Percentiles rank a stretch among this genome's conserved stretches.
Evolutionary conservation across 2,888 invertebrate species (phyloP).

Genomic region (Hermaeophaga mercurialis): DNA sequence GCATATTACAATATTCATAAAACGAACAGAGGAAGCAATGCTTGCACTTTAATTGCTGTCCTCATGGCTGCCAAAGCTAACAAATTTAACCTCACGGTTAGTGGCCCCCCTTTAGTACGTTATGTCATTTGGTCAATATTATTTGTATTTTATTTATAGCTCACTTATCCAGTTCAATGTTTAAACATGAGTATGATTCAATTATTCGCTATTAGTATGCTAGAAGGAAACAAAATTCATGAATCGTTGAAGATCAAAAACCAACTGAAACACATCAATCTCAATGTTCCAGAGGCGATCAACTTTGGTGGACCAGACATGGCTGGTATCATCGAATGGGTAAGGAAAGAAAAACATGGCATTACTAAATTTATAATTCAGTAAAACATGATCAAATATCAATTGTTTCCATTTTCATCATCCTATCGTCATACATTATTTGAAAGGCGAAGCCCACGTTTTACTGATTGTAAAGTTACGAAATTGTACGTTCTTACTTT

Average conservation of each 20-base stretch:
- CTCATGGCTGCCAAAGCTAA: conserved; percentile 61
- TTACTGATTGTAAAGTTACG: too few relatives aligned
- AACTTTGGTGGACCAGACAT: conserved; percentile 54
- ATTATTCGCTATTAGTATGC: conserved; percentile 62
- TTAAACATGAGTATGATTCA: conserved; percentile 53
- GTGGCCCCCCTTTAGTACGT: conserved; percentile 3
- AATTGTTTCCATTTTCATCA: too few relatives aligned
- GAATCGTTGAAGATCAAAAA: conserved; percentile 57
- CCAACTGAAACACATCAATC: conserved; percentile 56
- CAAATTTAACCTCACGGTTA: conserved; percentile 48
- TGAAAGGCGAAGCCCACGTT: too few relatives aligned
- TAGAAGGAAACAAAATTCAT: conserved; percentile 65
- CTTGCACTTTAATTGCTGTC: conserved; percentile 66
- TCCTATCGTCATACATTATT: too few relatives aligned
- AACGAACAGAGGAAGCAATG: conserved; percentile 61
- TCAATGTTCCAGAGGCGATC: conserved; percentile 63
- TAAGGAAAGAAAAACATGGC: conserved; percentile 35
- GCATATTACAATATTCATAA: conserved; percentile 62
- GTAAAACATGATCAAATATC: too few relatives aligned
- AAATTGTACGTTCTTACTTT: background rate
- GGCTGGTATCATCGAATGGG: conserved; percentile 55
- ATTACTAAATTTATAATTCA: too few relatives aligned
- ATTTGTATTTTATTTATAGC: conserved; percentile 33
- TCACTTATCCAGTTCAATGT: conserved; percentile 41
- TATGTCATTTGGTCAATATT: too few relatives aligned